Percentiles rank a stretch among this genome's conserved stretches.
These are phyloP conservation scores for Acronicta alni DNA, from an alignment of 2,888 invertebrate species.

Conservation along the genomic window DNA sequence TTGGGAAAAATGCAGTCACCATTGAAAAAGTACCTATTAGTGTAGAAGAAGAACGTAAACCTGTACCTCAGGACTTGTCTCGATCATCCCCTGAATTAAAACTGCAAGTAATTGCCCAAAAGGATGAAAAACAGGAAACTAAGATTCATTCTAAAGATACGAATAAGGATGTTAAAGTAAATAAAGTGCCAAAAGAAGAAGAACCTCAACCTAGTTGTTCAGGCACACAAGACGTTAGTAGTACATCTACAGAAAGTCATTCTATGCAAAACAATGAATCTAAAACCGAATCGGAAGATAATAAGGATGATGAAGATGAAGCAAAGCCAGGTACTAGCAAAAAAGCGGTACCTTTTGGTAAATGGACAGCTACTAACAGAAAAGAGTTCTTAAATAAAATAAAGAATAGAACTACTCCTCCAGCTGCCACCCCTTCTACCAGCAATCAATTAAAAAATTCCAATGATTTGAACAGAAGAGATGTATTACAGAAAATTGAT, in stretches of 20 bases:
- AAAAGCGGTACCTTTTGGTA: conserved; percentile 83
- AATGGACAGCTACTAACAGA: conserved; percentile 85
- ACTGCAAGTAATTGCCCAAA: not conserved
- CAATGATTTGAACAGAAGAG: conserved; percentile 83
- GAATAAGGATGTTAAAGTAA: conserved; percentile 23
- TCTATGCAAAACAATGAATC: conserved; percentile 23
- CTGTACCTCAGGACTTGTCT: not conserved
- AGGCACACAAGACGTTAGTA: conserved; percentile 36
- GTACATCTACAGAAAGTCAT: conserved; percentile 34
- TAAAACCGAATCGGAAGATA: conserved; percentile 40
- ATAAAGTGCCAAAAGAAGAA: conserved; percentile 43
- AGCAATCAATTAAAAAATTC: conserved; percentile 83
- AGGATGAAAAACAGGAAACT: conserved; percentile 17
- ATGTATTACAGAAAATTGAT: conserved; percentile 83
- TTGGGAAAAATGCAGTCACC: conserved; percentile 8
- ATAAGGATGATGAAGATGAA: conserved; percentile 41
- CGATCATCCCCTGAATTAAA: conserved; percentile 9
- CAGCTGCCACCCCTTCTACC: conserved; percentile 61
- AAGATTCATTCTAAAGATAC: conserved; percentile 4
- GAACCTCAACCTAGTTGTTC: conserved; percentile 26
- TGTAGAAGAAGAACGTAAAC: conserved; percentile 19
- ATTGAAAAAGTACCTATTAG: conserved; percentile 6
- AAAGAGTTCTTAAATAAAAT: conserved; percentile 84
- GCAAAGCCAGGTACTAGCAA: conserved; percentile 72
- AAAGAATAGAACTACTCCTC: conserved; percentile 73